Conservation (phyloP, 2,113 vertebrate genomes). For the Emydocephalus ijimae region DNA sequence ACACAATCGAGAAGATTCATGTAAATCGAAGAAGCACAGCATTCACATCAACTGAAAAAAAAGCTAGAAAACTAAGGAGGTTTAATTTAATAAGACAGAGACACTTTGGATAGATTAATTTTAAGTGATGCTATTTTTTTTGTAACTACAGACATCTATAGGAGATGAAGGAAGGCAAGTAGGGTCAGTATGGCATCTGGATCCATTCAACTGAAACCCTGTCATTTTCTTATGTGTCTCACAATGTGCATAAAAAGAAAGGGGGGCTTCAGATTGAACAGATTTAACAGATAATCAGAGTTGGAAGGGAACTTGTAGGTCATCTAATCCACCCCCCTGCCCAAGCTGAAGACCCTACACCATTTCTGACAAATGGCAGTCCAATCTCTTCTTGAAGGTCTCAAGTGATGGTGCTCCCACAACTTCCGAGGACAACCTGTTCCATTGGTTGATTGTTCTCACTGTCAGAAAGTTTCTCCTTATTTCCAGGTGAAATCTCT, state of each 20-base stretch:
- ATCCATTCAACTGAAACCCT: background rate
- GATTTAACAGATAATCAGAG: too few species aligned
- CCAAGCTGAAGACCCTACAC: too few species aligned
- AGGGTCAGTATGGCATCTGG: background rate
- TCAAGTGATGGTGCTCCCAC: too few species aligned
- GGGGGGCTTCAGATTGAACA: background rate
- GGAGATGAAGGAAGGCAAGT: background rate
- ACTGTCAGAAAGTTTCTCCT: too few species aligned
- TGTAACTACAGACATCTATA: background rate
- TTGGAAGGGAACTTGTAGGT: too few species aligned
- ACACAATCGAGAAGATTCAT: background rate
- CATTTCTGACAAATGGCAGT: too few species aligned
- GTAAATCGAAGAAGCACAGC: background rate
- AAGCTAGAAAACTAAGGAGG: background rate
- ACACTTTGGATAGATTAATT: background rate
- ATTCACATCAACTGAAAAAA: background rate
- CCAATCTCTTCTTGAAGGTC: too few species aligned
- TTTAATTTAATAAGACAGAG: background rate
- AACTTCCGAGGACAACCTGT: too few species aligned
- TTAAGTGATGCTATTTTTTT: background rate
- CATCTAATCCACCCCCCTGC: too few species aligned
- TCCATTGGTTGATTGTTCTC: too few species aligned
- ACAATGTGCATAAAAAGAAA: background rate
- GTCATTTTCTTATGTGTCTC: background rate
- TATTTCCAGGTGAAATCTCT: too few species aligned